These are phyloP conservation scores for Tetragnatha versicolor DNA, from an alignment of 1,140 invertebrate species.

Conservation along the genomic window DNA sequence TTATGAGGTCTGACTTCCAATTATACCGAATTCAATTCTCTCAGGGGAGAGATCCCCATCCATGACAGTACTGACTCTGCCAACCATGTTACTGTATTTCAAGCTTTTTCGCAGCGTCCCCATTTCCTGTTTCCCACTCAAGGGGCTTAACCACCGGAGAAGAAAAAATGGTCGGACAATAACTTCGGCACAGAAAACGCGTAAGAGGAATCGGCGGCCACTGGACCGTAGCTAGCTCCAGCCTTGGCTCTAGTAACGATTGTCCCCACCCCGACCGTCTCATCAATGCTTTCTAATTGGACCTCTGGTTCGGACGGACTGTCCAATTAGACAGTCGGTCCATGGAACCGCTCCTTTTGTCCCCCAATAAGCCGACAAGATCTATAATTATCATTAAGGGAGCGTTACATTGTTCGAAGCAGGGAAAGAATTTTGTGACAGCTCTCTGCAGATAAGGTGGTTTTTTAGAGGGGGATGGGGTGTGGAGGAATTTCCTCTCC, in stretches of 20 bases:
- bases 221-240: slow-evolving; percentile 10
- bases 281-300: slow-evolving; percentile 32
- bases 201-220: background rate
- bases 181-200: too few species aligned
- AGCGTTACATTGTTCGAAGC: slow-evolving; percentile 32
- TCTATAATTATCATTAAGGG: background rate
- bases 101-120: slow-evolving; percentile 7
- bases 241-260: background rate
- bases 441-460: too few species aligned
- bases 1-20: too few species aligned
- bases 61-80: too few species aligned
- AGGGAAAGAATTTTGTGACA: too few species aligned
- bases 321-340: slow-evolving; percentile 29
- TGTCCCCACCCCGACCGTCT: too few species aligned
- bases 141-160: too few species aligned
- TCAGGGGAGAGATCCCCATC: too few species aligned
- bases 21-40: too few species aligned
- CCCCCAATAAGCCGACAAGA: slow-evolving; percentile 6
- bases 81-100: slow-evolving; percentile 1
- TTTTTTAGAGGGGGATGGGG: too few species aligned
- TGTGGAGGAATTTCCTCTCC: too few species aligned
- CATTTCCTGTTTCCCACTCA: slow-evolving; percentile 28
- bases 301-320: slow-evolving; percentile 1
- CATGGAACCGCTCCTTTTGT: slow-evolving; percentile 11
- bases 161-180: slow-evolving; percentile 14